These are phyloP conservation scores for Cervus canadensis DNA, from an alignment of 2,113 vertebrate genomes.

Conservation along the genomic window DNA sequence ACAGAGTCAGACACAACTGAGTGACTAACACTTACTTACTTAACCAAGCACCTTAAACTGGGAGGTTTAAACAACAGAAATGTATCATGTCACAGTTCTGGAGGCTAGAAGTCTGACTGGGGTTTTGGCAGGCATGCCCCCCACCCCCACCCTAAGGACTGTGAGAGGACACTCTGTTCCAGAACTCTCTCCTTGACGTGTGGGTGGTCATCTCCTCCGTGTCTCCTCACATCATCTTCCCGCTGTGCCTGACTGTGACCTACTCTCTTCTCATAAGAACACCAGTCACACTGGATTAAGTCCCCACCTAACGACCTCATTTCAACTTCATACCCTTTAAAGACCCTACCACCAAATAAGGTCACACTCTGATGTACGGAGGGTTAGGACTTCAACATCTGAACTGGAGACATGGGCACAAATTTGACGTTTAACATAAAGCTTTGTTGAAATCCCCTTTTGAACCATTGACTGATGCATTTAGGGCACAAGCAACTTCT, in stretches of 20 bases:
- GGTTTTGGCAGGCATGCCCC: not conserved
- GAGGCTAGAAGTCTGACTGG: not conserved
- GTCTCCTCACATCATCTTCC: not conserved
- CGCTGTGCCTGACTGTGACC: not conserved
- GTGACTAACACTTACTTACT: not conserved
- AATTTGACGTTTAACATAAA: not conserved
- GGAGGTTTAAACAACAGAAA: not conserved
- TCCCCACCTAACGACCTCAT: not conserved
- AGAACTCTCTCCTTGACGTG: not conserved
- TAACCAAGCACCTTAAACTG: not conserved
- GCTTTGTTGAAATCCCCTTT: not conserved
- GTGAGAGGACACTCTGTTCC: not conserved
- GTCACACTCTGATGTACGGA: not conserved
- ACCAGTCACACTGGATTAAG: not conserved
- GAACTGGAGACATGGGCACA: not conserved
- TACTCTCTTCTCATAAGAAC: not conserved
- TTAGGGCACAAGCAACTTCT: not conserved
- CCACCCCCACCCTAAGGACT: rapidly evolving
- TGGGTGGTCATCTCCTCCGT: not conserved
- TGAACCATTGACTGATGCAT: not conserved
- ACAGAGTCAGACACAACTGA: not conserved
- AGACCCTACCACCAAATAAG: not conserved
- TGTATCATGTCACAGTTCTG: not conserved
- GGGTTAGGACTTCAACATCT: not conserved
- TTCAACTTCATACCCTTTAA: not conserved